A percentile compares a stretch with the other conserved stretches of the same genome.
phyloP scores from a whole-genome alignment of 2,888 invertebrate genomes.

The Conus canariensis region DNA sequence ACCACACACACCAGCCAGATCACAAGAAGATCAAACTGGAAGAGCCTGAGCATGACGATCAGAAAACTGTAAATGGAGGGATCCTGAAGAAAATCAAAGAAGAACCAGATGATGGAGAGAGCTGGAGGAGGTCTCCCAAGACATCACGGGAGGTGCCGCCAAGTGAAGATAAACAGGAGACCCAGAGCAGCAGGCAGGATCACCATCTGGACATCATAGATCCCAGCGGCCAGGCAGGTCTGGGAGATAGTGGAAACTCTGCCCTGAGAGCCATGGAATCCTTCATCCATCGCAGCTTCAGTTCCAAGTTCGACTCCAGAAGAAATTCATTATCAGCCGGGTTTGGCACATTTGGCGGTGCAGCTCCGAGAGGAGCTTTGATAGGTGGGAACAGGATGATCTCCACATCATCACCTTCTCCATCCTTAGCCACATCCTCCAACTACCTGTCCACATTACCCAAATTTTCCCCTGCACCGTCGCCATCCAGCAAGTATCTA shows the following conservation, averaged over 20 bases:
- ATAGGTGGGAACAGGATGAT: neutral
- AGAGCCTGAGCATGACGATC: neutral
- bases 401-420: neutral
- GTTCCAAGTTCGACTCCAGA: slow-evolving; percentile 80
- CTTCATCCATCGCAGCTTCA: slow-evolving; percentile 97
- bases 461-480: too few species aligned
- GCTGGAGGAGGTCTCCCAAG: slow-evolving; percentile 5
- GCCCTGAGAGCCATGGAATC: slow-evolving; percentile 97
- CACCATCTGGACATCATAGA: neutral
- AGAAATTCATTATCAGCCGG: slow-evolving; percentile 41
- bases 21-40: slow-evolving; percentile 43
- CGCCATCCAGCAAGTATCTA: slow-evolving; percentile 2
- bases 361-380: neutral
- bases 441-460: slow-evolving; percentile 13
- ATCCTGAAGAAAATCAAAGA: slow-evolving; percentile 1
- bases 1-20: neutral
- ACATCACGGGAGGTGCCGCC: neutral
- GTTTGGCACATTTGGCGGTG: too few species aligned
- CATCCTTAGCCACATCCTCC: neutral
- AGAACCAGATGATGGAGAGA: slow-evolving; percentile 47
- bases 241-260: slow-evolving; percentile 81
- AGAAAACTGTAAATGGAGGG: neutral
- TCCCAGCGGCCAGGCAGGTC: neutral
- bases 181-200: neutral
- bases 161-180: neutral